Percentiles rank a stretch among this genome's conserved stretches.
Conservation (phyloP, 1,140 invertebrate genomes). For the Drosophila nikananu region DNA sequence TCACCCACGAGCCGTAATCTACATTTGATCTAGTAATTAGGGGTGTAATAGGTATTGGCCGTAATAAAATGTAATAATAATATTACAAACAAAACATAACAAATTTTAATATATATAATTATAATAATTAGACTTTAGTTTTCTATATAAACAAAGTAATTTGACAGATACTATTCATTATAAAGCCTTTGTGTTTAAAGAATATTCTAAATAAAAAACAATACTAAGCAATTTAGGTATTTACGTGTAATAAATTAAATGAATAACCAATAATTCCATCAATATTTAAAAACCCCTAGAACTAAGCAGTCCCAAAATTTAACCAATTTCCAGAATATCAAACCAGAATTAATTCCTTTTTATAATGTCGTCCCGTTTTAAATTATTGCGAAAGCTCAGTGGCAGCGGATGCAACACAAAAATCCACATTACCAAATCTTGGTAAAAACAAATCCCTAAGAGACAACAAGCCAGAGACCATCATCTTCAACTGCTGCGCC, state of each 20-base stretch:
- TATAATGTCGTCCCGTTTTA: too few relatives aligned
- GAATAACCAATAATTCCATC: too few relatives aligned
- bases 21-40: not conserved
- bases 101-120: not conserved
- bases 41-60: not conserved
- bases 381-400: not conserved
- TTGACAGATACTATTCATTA: not conserved
- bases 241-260: too few relatives aligned
- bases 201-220: not conserved
- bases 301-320: not conserved
- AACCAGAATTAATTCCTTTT: not conserved
- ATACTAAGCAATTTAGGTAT: not conserved
- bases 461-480: constrained; percentile 22
- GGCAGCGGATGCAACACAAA: constrained; percentile 1
- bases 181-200: not conserved
- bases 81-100: not conserved
- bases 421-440: constrained; percentile 24
- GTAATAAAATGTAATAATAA: not conserved
- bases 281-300: too few relatives aligned
- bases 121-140: too few relatives aligned
- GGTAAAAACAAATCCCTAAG: constrained; percentile 13
- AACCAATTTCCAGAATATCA: not conserved
- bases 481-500: constrained; percentile 34
- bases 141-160: not conserved
- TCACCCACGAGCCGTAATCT: not conserved